These are phyloP conservation scores for Microtus oregoni DNA, from an alignment of 2,113 vertebrate species.

Conservation along the genomic window DNA sequence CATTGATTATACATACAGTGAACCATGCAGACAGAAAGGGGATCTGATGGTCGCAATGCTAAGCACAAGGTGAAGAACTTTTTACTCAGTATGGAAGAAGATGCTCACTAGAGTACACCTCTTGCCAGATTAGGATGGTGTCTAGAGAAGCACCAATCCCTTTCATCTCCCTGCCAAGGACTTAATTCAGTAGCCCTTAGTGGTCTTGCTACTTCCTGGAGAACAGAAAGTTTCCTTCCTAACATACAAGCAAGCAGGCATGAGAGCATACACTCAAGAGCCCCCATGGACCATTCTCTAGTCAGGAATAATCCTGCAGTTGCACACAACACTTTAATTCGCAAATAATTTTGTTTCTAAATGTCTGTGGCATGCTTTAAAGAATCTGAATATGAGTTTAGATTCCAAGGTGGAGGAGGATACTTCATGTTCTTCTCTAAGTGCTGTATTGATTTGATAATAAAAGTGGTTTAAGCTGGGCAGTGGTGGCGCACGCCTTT, in stretches of 20 bases:
- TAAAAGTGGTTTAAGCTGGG: not conserved
- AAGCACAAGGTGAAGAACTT: too few relatives aligned
- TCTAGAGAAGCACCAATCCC: rapidly evolving
- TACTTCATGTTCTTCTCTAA: not conserved
- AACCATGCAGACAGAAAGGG: too few relatives aligned
- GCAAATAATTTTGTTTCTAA: not conserved
- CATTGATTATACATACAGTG: too few relatives aligned
- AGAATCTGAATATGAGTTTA: not conserved
- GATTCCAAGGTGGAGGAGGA: not conserved
- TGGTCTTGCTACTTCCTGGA: not conserved
- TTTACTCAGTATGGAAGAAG: too few relatives aligned
- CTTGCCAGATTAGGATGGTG: too few relatives aligned
- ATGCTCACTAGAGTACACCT: too few relatives aligned
- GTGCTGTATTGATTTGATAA: not conserved
- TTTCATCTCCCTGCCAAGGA: not conserved
- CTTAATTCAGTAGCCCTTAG: not conserved
- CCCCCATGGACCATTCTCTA: not conserved
- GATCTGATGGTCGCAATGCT: too few relatives aligned
- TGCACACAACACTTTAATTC: not conserved
- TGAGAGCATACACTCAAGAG: not conserved
- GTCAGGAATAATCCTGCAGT: not conserved
- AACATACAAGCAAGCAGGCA: not conserved
- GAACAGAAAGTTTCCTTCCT: not conserved
- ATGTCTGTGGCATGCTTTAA: not conserved
- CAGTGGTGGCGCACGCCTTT: too few relatives aligned